Evolutionary conservation across 2,113 vertebrate species (phyloP), one percentile per base, ranked within the genome.

Genomic region (Aphelocoma coerulescens): DNA sequence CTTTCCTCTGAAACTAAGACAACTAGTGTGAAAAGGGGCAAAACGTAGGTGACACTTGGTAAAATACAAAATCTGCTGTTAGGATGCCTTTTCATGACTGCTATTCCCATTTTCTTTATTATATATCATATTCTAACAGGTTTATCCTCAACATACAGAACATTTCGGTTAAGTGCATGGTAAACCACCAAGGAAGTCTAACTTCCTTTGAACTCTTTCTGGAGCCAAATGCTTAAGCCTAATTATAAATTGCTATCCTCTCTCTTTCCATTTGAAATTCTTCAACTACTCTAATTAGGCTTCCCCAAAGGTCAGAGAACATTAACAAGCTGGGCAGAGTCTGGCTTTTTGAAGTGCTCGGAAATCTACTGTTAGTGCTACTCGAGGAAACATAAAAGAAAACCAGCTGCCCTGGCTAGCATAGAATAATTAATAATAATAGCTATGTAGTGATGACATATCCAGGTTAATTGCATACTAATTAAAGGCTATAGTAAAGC

Each of bases 381-480:
- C 96, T 94, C 93, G 71, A 93, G 72, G 86, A 94, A 95, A 88
- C 44, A 62, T 61, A 80, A 85, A 76, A 88, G 44, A 91, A 91
- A 90, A 65, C 17, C 88, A 94, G 86, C 93, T 94, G 72, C 84
- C 81, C 89, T 92, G 58, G 57, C 57, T 91, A 87, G 57, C 67
- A 92, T 13, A 73, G 74, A 95, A 89, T 95, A 91, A 93, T 95
- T 94, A 92, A 92, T 97, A 96, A 93, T 95, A 95, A 94, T 91
- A 91, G 82, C 71, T 94, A 69, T 88, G 66, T 68, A 92, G 68
- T 74, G 79, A 89, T 95, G 96, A 93, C 93, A 94, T 88, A 96
- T 96, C 55, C 94, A 96, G 94, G 95, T 94, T 97, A 97, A 96
- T 91, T 94, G 87, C 93, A 91, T 95, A 80, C 88, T 96, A 96